A percentile compares a stretch with the other conserved stretches of the same genome.
These are phyloP conservation scores for Helicorthomorpha holstii DNA, from an alignment of 1,140 invertebrate species.

Conservation along the genomic window DNA sequence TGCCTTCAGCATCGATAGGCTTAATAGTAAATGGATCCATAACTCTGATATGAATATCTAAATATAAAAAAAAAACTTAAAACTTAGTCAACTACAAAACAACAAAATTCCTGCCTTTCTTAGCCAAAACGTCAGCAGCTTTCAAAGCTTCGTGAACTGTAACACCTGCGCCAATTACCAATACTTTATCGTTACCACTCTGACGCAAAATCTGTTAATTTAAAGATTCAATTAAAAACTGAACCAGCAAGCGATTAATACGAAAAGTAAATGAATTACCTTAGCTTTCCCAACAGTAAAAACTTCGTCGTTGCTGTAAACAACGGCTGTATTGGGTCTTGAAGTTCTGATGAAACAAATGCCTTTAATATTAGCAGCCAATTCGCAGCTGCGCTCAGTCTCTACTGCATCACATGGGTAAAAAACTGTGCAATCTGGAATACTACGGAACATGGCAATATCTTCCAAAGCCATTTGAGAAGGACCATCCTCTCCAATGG, in stretches of 20 bases:
- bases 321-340: constrained; percentile 66
- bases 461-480: constrained; percentile 99
- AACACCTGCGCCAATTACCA: constrained; percentile 81
- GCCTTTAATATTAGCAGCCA: constrained; percentile 89
- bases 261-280: not conserved
- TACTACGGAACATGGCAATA: constrained; percentile 80
- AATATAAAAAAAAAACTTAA: not conserved
- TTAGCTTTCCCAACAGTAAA: constrained; percentile 67
- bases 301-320: constrained; percentile 72
- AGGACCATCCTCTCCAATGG: constrained; percentile 89
- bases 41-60: constrained; percentile 48
- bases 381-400: constrained; percentile 77
- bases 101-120: constrained; percentile 34
- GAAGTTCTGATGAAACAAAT: constrained; percentile 93
- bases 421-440: constrained; percentile 86
- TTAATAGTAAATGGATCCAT: constrained; percentile 93
- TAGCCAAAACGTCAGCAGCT: constrained; percentile 64
- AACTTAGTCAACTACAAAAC: not conserved
- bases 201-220: constrained; percentile 44
- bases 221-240: constrained; percentile 2
- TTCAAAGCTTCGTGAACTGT: constrained; percentile 79
- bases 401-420: constrained; percentile 95
- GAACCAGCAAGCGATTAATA: not conserved
- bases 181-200: constrained; percentile 51
- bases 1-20: constrained; percentile 65